Evolutionary conservation across 2,113 vertebrate genomes (phyloP).

Genomic region (Pluvianellus socialis): DNA sequence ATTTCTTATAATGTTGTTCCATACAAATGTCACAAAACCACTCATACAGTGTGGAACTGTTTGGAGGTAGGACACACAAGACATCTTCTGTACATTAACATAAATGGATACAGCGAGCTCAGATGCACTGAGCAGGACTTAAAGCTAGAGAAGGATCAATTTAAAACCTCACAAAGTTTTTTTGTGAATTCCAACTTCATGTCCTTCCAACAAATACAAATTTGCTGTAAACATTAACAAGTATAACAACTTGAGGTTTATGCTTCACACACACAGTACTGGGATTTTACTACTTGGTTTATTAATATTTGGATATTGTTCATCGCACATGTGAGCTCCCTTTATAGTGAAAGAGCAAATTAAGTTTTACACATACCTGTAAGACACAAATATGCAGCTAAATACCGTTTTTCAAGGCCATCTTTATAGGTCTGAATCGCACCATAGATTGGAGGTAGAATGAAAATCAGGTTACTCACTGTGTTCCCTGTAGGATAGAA

Average conservation of each 20-base stretch:
- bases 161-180: background rate
- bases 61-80: background rate
- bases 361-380: constrained; percentile 80
- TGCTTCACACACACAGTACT: background rate
- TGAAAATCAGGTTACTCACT: constrained; percentile 99
- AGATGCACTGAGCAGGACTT: background rate
- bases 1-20: background rate
- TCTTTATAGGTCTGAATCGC: constrained; percentile 87
- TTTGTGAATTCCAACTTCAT: background rate
- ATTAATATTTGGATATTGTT: background rate
- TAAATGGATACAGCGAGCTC: background rate
- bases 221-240: background rate
- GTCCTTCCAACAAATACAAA: background rate
- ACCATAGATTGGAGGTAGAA: constrained; percentile 93
- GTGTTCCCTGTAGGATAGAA: constrained; percentile 90
- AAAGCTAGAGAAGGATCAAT: background rate
- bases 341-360: background rate
- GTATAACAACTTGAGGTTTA: background rate
- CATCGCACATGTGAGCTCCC: background rate
- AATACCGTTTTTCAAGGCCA: constrained; percentile 90
- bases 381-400: constrained; percentile 90
- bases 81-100: background rate
- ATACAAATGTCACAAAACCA: background rate
- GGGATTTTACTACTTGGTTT: background rate
- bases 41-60: background rate